phyloP scores from a whole-genome alignment of 2,797 vertebrate species.

The Arctocebus calabarensis region DNA sequence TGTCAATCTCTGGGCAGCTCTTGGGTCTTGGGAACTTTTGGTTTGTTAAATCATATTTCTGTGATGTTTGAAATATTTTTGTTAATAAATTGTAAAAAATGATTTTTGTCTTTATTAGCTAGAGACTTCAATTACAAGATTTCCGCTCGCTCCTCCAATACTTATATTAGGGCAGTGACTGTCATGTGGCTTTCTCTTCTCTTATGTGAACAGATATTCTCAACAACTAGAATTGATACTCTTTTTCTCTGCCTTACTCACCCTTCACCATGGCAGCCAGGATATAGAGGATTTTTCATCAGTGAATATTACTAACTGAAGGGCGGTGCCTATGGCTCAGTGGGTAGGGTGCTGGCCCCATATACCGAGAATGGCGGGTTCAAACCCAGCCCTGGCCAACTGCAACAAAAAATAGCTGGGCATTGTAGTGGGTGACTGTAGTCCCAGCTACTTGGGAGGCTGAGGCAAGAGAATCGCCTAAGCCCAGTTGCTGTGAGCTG shows the following conservation, averaged over 20 bases:
- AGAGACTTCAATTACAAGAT: background rate
- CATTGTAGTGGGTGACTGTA: too few relatives aligned
- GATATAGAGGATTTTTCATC: background rate
- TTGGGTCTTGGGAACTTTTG: background rate
- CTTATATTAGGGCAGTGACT: background rate
- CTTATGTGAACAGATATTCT: background rate
- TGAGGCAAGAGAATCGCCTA: too few relatives aligned
- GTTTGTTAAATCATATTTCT: conserved; percentile 36
- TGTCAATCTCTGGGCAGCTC: background rate
- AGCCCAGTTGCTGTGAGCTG: too few relatives aligned
- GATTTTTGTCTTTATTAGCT: background rate
- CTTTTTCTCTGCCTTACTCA: background rate
- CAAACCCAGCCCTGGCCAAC: too few relatives aligned
- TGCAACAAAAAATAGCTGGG: too few relatives aligned
- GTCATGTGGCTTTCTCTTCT: background rate
- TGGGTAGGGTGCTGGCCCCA: too few relatives aligned
- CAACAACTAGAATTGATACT: background rate
- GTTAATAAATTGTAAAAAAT: background rate
- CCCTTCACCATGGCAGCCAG: too few relatives aligned
- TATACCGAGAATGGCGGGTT: too few relatives aligned
- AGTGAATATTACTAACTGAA: background rate
- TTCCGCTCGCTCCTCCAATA: background rate
- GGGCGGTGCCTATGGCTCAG: too few relatives aligned
- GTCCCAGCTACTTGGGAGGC: too few relatives aligned
- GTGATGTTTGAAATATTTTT: conserved; percentile 39